Percentiles rank a stretch among this genome's conserved stretches.
Evolutionary conservation across 2,113 vertebrate species (phyloP).

Genomic region (Myotis lucifugus): DNA sequence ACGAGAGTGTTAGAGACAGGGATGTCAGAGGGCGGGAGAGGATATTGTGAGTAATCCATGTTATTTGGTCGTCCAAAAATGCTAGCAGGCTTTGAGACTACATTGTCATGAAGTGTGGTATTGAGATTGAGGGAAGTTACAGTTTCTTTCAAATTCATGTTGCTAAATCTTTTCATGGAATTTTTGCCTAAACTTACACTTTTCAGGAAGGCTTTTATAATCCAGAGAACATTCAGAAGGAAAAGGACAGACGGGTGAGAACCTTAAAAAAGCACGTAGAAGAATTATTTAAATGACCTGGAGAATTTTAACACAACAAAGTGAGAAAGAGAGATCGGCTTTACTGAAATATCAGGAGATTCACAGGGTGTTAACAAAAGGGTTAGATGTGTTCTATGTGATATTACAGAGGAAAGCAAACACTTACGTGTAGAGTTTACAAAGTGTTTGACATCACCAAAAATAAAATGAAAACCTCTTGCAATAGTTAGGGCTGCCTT

Average conservation of each 20-base stretch:
- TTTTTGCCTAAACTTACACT: neutral
- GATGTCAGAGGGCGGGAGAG: neutral
- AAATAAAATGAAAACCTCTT: neutral
- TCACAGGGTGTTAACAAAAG: neutral
- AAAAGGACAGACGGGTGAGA: neutral
- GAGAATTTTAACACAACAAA: neutral
- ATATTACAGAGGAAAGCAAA: neutral
- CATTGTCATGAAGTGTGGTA: neutral
- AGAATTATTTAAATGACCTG: neutral
- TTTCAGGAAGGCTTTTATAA: constrained; percentile 21
- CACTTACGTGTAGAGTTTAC: neutral
- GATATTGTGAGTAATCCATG: neutral
- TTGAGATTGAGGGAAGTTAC: neutral
- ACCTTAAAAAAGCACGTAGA: neutral
- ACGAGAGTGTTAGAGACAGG: neutral
- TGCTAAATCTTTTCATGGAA: neutral
- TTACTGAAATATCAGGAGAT: neutral
- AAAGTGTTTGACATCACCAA: neutral
- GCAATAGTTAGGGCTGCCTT: neutral
- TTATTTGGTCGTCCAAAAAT: neutral
- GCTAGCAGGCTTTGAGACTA: neutral
- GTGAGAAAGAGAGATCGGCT: neutral
- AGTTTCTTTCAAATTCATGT: neutral
- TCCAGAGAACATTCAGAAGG: neutral
- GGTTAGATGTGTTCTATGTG: neutral